Evolutionary conservation across 2,113 vertebrate species (phyloP), one percentile per base, ranked within the genome.

Genomic region (Perca schrenkii): DNA sequence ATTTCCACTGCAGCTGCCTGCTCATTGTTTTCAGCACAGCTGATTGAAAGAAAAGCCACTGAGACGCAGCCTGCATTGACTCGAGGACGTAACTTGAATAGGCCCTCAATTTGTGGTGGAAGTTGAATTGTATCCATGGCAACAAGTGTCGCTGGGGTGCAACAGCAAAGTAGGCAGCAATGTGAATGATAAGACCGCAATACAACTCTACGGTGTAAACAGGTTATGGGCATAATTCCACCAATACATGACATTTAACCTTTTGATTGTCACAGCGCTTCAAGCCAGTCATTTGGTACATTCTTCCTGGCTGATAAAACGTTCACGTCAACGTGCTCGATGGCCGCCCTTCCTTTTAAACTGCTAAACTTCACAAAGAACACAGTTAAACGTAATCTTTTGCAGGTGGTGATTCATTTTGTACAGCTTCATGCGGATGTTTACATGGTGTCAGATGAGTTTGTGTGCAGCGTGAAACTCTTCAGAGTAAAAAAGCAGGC

Each of bases 61-160:
- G 78, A 92, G 77, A 65, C 74, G 56, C 77, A 66, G 80, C 43
- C 16, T 12, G 67, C 2, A 5, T 64, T 34, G 28, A 60, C 61
- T 78, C 17, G 10, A 76, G 79, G 53, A 89, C 80, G 84, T 88
- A 74, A 76, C 80, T 62, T 87, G 57, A 90, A 86, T 72, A 56
- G 72, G 69, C 82, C 64, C 69, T 78, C 80, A 76, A 73, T 84
- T 25, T 75, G 53, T 79, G 31, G 31, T 12, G 10, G 10, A 43
- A 43, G 4, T 52, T 86, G 84, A 83, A 77, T 43, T 78, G 89
- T 92, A 85, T 81, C 90, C 85, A 91, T 83, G 80, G 90, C 83
- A 91, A 92, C 91, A 81, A 80, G 82, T 87, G 86, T 84, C 89
- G 75, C 56, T 54, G 56, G 74, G 82, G 83, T 76, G 62, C 69